phyloP scores from a whole-genome alignment of 2,113 vertebrate genomes.

The Neogobius melanostomus region DNA sequence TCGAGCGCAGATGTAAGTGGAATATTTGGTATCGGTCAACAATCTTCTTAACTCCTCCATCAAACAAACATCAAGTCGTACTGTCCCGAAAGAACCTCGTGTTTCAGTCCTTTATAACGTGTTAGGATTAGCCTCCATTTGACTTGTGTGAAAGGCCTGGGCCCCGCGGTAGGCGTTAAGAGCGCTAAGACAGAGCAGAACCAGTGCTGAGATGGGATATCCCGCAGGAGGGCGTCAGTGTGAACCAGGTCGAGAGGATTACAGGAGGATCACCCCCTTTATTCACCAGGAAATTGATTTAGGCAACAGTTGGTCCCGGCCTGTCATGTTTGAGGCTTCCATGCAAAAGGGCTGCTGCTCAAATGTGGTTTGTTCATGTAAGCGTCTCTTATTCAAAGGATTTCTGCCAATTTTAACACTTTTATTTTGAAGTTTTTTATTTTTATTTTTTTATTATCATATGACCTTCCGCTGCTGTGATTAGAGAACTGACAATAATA shows the following conservation, averaged over 20 bases:
- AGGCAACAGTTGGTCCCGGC: constrained; percentile 29
- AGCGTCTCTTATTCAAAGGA: background rate
- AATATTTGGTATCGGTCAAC: constrained; percentile 10
- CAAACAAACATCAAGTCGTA: constrained; percentile 14
- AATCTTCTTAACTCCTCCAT: constrained; percentile 10
- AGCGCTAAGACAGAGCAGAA: constrained; percentile 25
- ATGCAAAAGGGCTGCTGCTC: background rate
- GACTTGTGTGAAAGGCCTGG: constrained; percentile 41
- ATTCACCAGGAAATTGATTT: constrained; percentile 45
- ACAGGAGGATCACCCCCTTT: constrained; percentile 10
- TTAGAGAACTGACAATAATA: too few species aligned
- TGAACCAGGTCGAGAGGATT: constrained; percentile 44
- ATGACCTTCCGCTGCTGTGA: too few species aligned
- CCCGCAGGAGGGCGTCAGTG: constrained; percentile 23
- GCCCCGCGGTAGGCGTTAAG: constrained; percentile 22
- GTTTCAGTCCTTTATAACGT: constrained; percentile 38
- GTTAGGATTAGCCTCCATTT: constrained; percentile 6
- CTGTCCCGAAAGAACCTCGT: background rate
- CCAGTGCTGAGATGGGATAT: constrained; percentile 43
- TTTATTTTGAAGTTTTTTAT: too few species aligned
- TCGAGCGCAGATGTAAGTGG: constrained; percentile 47
- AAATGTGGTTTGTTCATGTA: background rate
- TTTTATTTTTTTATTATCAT: too few species aligned
- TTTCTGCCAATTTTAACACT: too few species aligned
- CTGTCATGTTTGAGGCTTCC: constrained; percentile 17